phyloP scores from a whole-genome alignment of 2,888 invertebrate genomes.

The Nemotelus nigrinus region DNA sequence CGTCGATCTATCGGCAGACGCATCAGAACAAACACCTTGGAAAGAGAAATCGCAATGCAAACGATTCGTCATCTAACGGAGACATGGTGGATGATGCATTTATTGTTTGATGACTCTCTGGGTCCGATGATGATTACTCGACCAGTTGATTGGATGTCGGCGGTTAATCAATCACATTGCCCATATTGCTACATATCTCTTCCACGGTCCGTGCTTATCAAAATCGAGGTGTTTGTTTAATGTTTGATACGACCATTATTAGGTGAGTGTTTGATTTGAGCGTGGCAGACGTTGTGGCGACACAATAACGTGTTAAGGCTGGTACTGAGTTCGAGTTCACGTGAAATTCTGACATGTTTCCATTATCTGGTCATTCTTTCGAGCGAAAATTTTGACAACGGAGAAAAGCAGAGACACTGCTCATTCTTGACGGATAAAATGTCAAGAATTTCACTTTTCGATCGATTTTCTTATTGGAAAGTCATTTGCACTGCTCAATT shows the following conservation, averaged over 20 bases:
- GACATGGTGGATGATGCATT: slow-evolving; percentile 4
- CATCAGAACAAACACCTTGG: slow-evolving; percentile 19
- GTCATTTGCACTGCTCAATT: no score
- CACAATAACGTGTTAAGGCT: neutral
- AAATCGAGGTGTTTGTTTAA: slow-evolving; percentile 1
- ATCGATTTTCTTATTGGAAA: no score
- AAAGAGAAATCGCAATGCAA: slow-evolving; percentile 37
- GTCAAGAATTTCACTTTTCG: no score
- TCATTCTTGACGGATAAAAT: no score
- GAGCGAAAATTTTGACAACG: no score
- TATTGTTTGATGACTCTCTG: neutral
- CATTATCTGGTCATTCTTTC: no score
- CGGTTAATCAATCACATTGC: slow-evolving; percentile 12
- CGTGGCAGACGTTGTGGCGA: neutral
- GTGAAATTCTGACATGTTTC: no score
- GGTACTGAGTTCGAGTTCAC: no score
- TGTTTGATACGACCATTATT: slow-evolving; percentile 10
- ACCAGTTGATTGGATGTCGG: neutral
- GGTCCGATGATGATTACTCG: neutral
- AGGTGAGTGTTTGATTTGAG: neutral
- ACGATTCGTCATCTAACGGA: slow-evolving; percentile 30
- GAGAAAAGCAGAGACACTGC: no score
- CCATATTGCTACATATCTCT: neutral
- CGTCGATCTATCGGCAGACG: slow-evolving; percentile 9
- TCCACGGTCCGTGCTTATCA: neutral